Evolutionary conservation across 2,888 invertebrate genomes (phyloP), one percentile per base, ranked within the genome.

Genomic region (Campoplex capitator): DNA sequence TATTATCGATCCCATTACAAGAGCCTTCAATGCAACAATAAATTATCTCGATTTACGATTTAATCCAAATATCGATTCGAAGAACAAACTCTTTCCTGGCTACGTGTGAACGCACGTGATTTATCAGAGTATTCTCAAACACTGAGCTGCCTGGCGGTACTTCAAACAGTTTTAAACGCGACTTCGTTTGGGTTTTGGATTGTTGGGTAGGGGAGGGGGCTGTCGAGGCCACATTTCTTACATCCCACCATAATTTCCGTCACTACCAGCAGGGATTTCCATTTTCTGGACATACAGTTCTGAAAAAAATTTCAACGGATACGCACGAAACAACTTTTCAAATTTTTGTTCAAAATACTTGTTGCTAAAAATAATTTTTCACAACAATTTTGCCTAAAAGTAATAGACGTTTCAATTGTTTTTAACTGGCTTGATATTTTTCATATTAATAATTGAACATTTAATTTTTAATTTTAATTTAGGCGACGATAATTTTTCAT

Each of bases 1-100:
- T 6, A 84, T 16, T 13, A 89, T 11, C 28, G 79, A 74, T 77
- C 89, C 88, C 89, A 88, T 89, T 13, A 18, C 73, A 38, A 42
- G 13, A 67, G 58, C 28, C 32, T 62, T 35, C 8, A 13, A n/a
- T 35, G 18, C 9, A n/a, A 54, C 32, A n/a, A n/a, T 51, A 4
- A 51, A 73, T 51, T 51, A 32, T 7, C 0, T 28, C 16, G 51
- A 18, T 54, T 68, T 68, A 42, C 67, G 42, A 68, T 68, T 68
- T 42, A 42, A 68, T 68, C 18, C 32, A 13, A 23, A 68, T 23
- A 42, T 42, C n/a, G 62, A 62, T 68, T 68, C 11, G 6, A 38
- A 38, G 38, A 42, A 3, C 3, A 3, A 1, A 7, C 18, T 38
- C 38, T 67, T n/a, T 67, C 38, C 38, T 67, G n/a, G 65, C 18